Conservation (phyloP, 2,888 invertebrate genomes). For the Caenorhabditis afra region DNA sequence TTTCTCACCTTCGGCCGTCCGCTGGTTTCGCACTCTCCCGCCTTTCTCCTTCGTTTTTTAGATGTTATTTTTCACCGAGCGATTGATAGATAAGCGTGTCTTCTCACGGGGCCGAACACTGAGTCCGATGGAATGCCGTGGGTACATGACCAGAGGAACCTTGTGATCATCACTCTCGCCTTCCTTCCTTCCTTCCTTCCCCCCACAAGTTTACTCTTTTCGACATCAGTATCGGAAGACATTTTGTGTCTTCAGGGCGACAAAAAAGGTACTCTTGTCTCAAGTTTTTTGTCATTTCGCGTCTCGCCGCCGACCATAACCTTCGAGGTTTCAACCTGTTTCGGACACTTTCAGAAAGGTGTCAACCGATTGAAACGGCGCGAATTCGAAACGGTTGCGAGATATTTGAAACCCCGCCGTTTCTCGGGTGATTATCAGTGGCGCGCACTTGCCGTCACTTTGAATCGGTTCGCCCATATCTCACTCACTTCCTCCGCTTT, state of each 20-base stretch:
- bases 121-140: not conserved
- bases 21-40: constrained; percentile 29
- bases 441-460: no score
- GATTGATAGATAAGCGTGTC: constrained; percentile 39
- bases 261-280: not conserved
- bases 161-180: constrained; percentile 35
- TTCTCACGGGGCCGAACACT: not conserved
- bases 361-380: no score
- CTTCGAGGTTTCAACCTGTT: no score
- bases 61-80: constrained; percentile 18
- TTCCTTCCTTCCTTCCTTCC: constrained; percentile 21
- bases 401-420: no score
- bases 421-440: no score
- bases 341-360: no score
- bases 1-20: not conserved
- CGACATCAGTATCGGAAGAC: constrained; percentile 31
- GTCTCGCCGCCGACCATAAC: not conserved
- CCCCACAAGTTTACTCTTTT: constrained; percentile 16
- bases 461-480: not conserved
- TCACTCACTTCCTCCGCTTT: constrained; percentile 1
- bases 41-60: constrained; percentile 13
- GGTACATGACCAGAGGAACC: constrained; percentile 28
- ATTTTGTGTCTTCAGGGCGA: not conserved
- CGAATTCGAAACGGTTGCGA: no score
- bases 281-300: constrained; percentile 21